A percentile compares a stretch with the other conserved stretches of the same genome.
Evolutionary conservation across 2,888 invertebrate genomes (phyloP).

Genomic region (Schrankia costaestrigalis): DNA sequence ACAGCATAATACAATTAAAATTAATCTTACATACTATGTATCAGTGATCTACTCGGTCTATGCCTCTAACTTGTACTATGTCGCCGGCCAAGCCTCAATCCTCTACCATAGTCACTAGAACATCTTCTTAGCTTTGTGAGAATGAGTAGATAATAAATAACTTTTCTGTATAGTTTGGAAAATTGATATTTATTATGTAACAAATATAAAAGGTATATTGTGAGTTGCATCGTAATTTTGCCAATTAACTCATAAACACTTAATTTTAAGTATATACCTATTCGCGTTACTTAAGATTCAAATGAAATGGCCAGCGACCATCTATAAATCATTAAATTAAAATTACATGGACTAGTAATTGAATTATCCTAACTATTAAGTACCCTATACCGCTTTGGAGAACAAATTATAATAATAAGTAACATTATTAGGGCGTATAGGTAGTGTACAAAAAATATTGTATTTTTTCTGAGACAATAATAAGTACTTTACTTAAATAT

Average conservation of each 20-base stretch:
- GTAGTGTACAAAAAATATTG: conserved; percentile 46
- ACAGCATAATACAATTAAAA: conserved; percentile 76
- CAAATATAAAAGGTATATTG: too few species aligned
- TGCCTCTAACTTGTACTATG: conserved; percentile 73
- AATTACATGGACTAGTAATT: conserved; percentile 79
- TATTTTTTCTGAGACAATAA: conserved; percentile 52
- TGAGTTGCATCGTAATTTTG: background rate
- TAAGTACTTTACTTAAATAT: conserved; percentile 59
- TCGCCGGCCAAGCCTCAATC: conserved; percentile 48
- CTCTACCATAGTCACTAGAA: conserved; percentile 10
- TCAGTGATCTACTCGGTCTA: conserved; percentile 62
- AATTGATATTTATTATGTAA: too few species aligned
- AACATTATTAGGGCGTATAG: conserved; percentile 57
- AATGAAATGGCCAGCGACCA: conserved; percentile 61
- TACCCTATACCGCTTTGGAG: conserved; percentile 79
- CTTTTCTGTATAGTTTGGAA: too few species aligned
- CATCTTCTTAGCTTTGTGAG: too few species aligned
- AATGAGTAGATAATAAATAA: too few species aligned
- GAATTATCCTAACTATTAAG: conserved; percentile 79
- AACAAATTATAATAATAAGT: conserved; percentile 51
- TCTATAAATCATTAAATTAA: conserved; percentile 71
- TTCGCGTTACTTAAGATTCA: too few species aligned
- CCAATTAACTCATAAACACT: background rate
- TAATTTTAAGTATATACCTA: too few species aligned
- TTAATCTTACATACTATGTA: conserved; percentile 61